Evolutionary conservation across 2,888 invertebrate genomes (phyloP).

Genomic region (Acanthosepion lycidas): DNA sequence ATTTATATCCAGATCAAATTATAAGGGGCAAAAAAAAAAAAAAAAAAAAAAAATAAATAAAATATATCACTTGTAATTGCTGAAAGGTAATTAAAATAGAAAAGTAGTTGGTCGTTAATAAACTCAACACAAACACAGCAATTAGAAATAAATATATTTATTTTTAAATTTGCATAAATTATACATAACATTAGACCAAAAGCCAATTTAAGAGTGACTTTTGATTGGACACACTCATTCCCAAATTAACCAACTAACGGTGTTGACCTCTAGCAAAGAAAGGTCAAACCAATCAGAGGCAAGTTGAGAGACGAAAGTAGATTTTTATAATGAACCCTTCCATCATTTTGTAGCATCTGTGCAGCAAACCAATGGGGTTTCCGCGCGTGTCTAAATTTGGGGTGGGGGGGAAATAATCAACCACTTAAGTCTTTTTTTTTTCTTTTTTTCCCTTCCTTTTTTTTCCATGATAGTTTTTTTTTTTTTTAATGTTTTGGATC

Average conservation of each 20-base stretch:
- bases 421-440: too few species aligned
- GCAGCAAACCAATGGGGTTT: conserved; percentile 33
- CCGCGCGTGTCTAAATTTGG: background rate
- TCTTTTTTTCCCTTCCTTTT: background rate
- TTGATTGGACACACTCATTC: conserved; percentile 13
- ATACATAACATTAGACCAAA: conserved; percentile 33
- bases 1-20: too few species aligned
- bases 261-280: background rate
- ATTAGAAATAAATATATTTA: conserved; percentile 12
- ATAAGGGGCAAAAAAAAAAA: too few species aligned
- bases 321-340: conserved; percentile 33
- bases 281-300: background rate
- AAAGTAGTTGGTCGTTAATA: too few species aligned
- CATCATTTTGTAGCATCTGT: conserved; percentile 33
- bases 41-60: too few species aligned
- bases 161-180: conserved; percentile 33
- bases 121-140: background rate
- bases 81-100: too few species aligned
- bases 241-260: background rate
- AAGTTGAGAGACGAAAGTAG: conserved; percentile 33
- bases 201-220: conserved; percentile 33
- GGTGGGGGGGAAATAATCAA: background rate
- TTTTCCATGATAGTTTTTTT: background rate
- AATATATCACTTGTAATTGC: too few species aligned
- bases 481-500: conserved; percentile 13